Base-by-base conservation (phyloP, 2,113 vertebrate species). In the Rhea americana region DNA sequence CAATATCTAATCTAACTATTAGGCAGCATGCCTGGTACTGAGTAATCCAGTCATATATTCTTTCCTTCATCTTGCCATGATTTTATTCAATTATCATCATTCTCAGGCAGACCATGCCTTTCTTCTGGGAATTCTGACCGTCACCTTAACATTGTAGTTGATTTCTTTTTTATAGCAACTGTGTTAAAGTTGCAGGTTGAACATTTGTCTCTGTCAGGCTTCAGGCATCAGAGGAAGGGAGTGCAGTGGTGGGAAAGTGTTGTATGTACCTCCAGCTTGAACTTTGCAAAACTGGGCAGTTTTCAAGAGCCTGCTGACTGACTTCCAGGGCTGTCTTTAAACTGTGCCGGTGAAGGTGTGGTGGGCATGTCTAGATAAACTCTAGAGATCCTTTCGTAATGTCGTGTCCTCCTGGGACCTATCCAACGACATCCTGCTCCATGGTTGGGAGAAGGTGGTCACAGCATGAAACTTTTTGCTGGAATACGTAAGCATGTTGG, bases 381-480 rank as follows among this genome's bases (percentile, higher is more conserved):
- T 58, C 48, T 56, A 16, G 7, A 11, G 16, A 32, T 41, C 16
- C 47, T 78, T 68, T 78, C 15, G 8, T n/a, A 66, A 24, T 26
- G 26, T 6, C 55, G 0, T 0, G 1, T 39, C 8, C 41, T 61
- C 17, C 6, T 43, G 25, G 3, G 7, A 62, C 7, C 10, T 62
- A 21, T 9, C 30, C 20, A 28, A 10, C n/a, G 26, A 13, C 7
- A 48, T 18, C 5, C 12, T 73, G 3, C 7, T 62, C 7, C 25
- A 39, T 6, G 14, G 3, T 19, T 68, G 13, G 9, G 13, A 66
- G 61, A 70, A 47, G 0, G 4, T 13, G 7, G 3, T 41, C 22
- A 30, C 20, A 9, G 20, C 14, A 5, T 2, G 30, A 14, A 72
- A 25, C 7, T 18, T 79, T 67, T 68, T 70, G 7, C 4, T 65